These are phyloP conservation scores for Threskiornis aethiopicus DNA, from an alignment of 2,797 vertebrate species.

Conservation along the genomic window DNA sequence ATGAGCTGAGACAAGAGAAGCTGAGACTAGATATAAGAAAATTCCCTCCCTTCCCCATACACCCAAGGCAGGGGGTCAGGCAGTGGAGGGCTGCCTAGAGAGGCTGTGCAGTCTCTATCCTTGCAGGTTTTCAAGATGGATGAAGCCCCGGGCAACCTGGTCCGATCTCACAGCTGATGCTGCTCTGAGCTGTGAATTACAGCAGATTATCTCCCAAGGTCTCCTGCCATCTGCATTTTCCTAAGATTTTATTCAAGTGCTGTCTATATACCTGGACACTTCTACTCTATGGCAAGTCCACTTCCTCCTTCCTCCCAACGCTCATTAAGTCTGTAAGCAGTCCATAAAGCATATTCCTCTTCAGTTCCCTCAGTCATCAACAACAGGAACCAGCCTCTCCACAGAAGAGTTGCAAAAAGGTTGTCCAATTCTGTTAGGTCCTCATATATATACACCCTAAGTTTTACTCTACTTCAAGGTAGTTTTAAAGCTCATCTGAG, in stretches of 20 bases:
- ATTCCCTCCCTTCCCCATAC: neutral
- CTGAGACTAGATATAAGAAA: accelerated
- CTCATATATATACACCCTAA: neutral
- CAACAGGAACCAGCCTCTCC: neutral
- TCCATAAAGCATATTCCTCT: neutral
- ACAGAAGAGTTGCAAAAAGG: neutral
- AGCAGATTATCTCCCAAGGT: neutral
- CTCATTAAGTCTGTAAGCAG: neutral
- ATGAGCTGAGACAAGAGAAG: neutral
- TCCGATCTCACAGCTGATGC: neutral
- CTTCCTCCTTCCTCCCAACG: neutral
- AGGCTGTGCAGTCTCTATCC: neutral
- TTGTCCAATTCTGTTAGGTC: neutral
- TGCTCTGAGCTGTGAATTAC: neutral
- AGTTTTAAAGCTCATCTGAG: neutral
- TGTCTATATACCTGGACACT: neutral
- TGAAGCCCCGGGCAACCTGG: neutral
- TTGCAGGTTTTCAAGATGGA: neutral
- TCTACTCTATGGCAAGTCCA: neutral
- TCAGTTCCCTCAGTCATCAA: neutral
- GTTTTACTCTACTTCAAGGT: neutral
- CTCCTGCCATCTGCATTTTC: neutral
- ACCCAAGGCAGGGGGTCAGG: accelerated
- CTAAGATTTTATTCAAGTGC: neutral
- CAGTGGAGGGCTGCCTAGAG: neutral